Percentiles rank a stretch among this genome's conserved stretches.
Evolutionary conservation across 2,113 vertebrate species (phyloP).

Genomic region (Chaetorhynchus papuensis): DNA sequence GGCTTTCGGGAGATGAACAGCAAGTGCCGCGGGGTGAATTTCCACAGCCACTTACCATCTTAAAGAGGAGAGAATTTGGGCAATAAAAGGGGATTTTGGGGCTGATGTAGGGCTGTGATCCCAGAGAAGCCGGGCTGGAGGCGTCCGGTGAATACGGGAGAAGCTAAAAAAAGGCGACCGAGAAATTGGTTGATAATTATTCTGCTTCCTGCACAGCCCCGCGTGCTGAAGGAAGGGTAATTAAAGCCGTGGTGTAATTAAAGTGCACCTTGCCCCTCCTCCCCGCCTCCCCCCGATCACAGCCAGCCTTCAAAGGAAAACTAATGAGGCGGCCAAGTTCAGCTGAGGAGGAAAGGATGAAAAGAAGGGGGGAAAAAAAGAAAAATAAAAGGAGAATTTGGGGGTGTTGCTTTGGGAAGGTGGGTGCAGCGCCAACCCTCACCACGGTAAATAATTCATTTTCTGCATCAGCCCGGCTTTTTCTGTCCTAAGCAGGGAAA

Average conservation of each 20-base stretch:
- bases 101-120: background rate
- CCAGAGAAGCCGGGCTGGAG: background rate
- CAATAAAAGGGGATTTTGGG: background rate
- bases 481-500: background rate
- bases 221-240: conserved; percentile 16
- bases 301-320: background rate
- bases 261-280: background rate
- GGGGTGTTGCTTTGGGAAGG: background rate
- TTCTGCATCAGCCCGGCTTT: background rate
- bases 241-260: conserved; percentile 40
- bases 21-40: conserved; percentile 7
- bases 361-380: background rate
- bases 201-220: background rate
- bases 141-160: background rate
- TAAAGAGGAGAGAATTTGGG: background rate
- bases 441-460: background rate
- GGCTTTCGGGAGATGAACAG: background rate
- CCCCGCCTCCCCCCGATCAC: background rate
- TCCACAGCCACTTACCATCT: background rate
- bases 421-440: background rate
- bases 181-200: background rate
- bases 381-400: too few species aligned
- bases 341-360: background rate
- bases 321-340: background rate
- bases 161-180: background rate